Percentiles rank a stretch among this genome's conserved stretches.
Evolutionary conservation across 2,797 vertebrate species (phyloP).

Genomic region (Anguilla anguilla): DNA sequence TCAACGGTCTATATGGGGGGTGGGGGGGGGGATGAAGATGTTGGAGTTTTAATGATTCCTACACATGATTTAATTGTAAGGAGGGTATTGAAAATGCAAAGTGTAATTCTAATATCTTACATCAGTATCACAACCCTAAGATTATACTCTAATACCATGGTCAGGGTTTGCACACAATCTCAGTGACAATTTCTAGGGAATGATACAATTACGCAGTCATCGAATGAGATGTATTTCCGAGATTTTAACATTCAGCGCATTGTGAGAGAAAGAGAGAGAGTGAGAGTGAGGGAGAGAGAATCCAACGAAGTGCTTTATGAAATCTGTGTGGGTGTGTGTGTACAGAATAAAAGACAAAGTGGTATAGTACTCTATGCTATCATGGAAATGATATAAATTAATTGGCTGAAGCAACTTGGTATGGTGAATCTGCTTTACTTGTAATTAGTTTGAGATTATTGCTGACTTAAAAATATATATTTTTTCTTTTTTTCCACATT

Average conservation of each 20-base stretch:
- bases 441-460: conserved; percentile 72
- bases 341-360: conserved; percentile 31
- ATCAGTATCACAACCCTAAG: neutral
- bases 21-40: neutral
- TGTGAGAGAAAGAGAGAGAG: neutral
- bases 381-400: conserved; percentile 70
- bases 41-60: conserved; percentile 3
- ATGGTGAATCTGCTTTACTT: conserved; percentile 64
- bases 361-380: conserved; percentile 63
- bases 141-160: conserved; percentile 41
- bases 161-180: conserved; percentile 59
- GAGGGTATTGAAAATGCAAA: conserved; percentile 50
- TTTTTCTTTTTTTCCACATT: neutral
- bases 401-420: conserved; percentile 71
- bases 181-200: conserved; percentile 65
- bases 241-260: neutral
- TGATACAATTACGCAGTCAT: conserved; percentile 62
- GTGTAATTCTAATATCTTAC: conserved; percentile 67
- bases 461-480: conserved; percentile 66
- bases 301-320: conserved; percentile 16
- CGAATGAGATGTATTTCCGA: conserved; percentile 12
- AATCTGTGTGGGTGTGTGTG: conserved; percentile 21
- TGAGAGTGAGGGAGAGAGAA: neutral
- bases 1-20: neutral
- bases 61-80: neutral